Conservation (phyloP, 1,140 invertebrate genomes). For the fruit fly (Drosophila melanogaster) region DNA sequence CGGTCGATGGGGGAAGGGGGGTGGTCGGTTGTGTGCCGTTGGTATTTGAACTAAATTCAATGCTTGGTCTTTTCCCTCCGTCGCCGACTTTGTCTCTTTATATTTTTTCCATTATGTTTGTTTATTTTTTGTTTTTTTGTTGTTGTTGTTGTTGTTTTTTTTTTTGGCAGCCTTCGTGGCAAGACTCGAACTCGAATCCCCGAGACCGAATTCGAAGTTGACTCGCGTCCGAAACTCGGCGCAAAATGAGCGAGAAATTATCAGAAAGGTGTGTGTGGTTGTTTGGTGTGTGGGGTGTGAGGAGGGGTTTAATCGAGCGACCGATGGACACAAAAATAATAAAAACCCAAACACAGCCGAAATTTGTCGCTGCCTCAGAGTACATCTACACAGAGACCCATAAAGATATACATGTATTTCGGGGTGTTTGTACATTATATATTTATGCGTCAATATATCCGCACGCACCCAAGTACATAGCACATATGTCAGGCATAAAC, state of each 20-base stretch:
- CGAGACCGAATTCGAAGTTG: slow-evolving; percentile 34
- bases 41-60: slow-evolving; percentile 56
- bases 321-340: slow-evolving; percentile 26
- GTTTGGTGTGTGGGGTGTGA: slow-evolving; percentile 4
- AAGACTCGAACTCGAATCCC: slow-evolving; percentile 8
- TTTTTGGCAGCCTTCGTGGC: neutral
- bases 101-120: slow-evolving; percentile 14
- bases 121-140: neutral
- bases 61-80: slow-evolving; percentile 19
- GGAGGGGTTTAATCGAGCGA: slow-evolving; percentile 26
- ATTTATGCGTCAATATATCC: slow-evolving; percentile 29
- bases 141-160: neutral
- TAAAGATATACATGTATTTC: slow-evolving; percentile 3
- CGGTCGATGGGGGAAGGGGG: neutral
- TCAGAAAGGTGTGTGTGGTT: slow-evolving; percentile 43
- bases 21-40: neutral
- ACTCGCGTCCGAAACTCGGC: slow-evolving; percentile 48
- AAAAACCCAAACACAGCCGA: slow-evolving; percentile 34
- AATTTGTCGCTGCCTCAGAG: slow-evolving; percentile 19
- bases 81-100: slow-evolving; percentile 25
- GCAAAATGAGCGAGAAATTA: slow-evolving; percentile 74
- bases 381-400: slow-evolving; percentile 9
- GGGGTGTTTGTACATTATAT: slow-evolving; percentile 21
- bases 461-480: slow-evolving; percentile 19
- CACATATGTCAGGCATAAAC: slow-evolving; percentile 32